phyloP scores from a whole-genome alignment of 2,888 invertebrate species.

The Galerucella pusilla region DNA sequence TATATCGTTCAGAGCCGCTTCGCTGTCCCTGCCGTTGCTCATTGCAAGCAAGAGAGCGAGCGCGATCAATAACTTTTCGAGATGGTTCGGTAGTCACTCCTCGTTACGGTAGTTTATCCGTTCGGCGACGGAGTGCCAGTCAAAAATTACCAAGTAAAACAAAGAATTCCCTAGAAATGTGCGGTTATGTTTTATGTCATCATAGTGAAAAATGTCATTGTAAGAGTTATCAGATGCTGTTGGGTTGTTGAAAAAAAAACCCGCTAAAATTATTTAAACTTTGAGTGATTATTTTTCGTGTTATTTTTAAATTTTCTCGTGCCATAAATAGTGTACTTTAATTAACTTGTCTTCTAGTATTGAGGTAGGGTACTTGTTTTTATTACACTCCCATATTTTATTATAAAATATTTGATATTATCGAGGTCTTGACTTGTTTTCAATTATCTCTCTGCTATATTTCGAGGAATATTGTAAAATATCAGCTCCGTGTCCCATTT shows the following conservation, averaged over 20 bases:
- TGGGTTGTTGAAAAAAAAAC: constrained; percentile 7
- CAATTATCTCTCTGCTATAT: neutral
- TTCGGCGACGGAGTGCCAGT: constrained; percentile 27
- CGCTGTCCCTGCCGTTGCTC: constrained; percentile 32
- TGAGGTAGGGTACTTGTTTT: constrained; percentile 27
- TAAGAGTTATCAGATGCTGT: constrained; percentile 20
- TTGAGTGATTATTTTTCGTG: neutral
- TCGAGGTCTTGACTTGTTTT: neutral
- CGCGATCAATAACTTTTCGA: constrained; percentile 34
- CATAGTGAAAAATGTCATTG: constrained; percentile 24
- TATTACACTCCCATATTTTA: constrained; percentile 7
- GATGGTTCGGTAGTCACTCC: constrained; percentile 36
- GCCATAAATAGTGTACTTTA: neutral
- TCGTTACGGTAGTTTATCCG: constrained; percentile 33
- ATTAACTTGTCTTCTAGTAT: neutral
- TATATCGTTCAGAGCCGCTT: constrained; percentile 17
- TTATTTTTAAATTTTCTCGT: neutral
- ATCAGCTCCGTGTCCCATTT: constrained; percentile 4
- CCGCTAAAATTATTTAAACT: neutral
- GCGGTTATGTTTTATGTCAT: constrained; percentile 35
- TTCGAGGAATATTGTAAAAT: constrained; percentile 5
- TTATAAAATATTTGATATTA: neutral
- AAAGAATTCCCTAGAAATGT: constrained; percentile 36
- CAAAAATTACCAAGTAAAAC: constrained; percentile 34
- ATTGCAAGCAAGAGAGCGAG: constrained; percentile 22